Evolutionary conservation across 2,888 invertebrate species (phyloP), one percentile per base, ranked within the genome.

Genomic region (Tachina grossa): DNA sequence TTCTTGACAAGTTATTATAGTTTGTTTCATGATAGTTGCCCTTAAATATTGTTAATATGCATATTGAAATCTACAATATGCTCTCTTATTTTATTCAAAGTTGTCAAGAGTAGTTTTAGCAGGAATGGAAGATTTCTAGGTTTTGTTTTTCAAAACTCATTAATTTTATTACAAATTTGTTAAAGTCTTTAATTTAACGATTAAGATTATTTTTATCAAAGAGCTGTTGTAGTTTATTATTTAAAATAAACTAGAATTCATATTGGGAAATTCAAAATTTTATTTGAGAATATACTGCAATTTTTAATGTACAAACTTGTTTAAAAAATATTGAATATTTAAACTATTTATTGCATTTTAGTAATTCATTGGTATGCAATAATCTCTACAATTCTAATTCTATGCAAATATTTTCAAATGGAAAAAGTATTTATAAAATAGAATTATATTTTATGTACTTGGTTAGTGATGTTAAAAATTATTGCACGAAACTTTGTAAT

Each of bases 371-470:
- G 31, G 5, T 31, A 31, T 31, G 0, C 0, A 6, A 31, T 31
- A 31, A 3, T 19, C 8, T 9, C 1, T 10, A 31, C 51, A 53
- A 53, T 11, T 45, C n/a, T 39, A n/a, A 53, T 41, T 79, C 10
- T 55, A 71, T 63, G 45, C 63, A 78, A 78, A 78, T 69, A 45
- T 53, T 63, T 59, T 39, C 5, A 2, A 45, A n/a, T 4, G 1
- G 9, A 59, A 51, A n/a, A 41, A 13, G 19, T 1, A 13, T 11
- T 31, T 51, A 14, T 47, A 76, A 57, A 41, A 59, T 31, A 1
- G 9, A 39, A 4, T 10, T 14, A 59, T n/a, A 41, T 10, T 41
- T 41, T 59, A 16, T n/a, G n/a, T 8, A 0, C 31, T 59, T 3
- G 0, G 10, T 10, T 39, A 61, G 61, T 61, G 16, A 1, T 59